These are phyloP conservation scores for Spheniscus humboldti DNA, from an alignment of 2,797 vertebrate genomes.

Conservation along the genomic window DNA sequence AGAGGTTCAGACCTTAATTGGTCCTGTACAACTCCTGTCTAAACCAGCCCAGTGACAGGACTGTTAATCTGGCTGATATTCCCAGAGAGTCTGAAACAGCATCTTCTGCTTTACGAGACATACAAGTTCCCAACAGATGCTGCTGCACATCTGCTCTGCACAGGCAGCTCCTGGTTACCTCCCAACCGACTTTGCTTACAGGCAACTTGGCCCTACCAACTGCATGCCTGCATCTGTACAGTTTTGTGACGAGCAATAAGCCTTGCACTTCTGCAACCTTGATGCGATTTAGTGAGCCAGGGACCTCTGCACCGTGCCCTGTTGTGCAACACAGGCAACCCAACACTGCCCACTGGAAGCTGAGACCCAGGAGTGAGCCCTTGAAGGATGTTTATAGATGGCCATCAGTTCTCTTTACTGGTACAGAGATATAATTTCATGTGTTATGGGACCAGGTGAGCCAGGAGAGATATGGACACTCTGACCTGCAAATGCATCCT, in stretches of 20 bases:
- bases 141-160: background rate
- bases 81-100: background rate
- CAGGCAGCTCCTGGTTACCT: background rate
- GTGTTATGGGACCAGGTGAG: background rate
- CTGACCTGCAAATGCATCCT: background rate
- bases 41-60: background rate
- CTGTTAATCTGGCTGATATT: background rate
- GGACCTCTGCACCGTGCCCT: background rate
- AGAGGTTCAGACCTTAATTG: background rate
- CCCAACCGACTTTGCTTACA: background rate
- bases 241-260: background rate
- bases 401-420: background rate
- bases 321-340: background rate
- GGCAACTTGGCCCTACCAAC: background rate
- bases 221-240: background rate
- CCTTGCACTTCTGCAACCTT: background rate
- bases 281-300: background rate
- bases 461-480: background rate
- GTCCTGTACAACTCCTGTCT: background rate
- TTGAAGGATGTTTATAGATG: background rate
- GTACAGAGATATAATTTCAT: background rate
- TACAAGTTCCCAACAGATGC: background rate
- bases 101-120: background rate
- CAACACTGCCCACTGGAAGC: background rate
- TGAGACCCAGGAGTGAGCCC: background rate